Conservation (phyloP, 92 coral and sea anemone species). For the Actinostola sp. region DNA sequence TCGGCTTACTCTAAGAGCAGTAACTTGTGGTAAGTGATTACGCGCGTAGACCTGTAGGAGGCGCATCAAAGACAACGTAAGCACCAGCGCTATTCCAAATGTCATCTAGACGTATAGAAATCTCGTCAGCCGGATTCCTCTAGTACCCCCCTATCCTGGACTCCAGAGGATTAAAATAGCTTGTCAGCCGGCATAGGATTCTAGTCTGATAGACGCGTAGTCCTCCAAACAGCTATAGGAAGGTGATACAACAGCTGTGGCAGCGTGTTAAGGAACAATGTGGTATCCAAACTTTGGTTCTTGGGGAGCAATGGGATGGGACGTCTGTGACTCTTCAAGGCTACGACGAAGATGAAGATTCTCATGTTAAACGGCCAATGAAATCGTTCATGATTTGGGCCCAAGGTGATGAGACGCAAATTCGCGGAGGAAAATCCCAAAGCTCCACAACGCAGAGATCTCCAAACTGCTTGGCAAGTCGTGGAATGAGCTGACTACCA, state of each 20-base stretch:
- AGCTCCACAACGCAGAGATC: constrained; percentile 98
- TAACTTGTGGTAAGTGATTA: constrained; percentile 3
- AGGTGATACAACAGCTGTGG: constrained; percentile 22
- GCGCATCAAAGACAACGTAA: neutral
- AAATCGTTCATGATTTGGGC: constrained; percentile 99
- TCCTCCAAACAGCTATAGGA: constrained; percentile 27
- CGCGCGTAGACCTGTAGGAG: neutral
- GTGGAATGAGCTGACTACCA: constrained; percentile 98
- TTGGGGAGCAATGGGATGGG: constrained; percentile 66
- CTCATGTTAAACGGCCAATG: constrained; percentile 98
- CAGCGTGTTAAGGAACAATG: constrained; percentile 40
- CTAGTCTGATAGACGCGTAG: constrained; percentile 29
- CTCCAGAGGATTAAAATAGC: constrained; percentile 44
- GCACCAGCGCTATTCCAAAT: constrained; percentile 19
- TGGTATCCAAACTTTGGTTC: constrained; percentile 56
- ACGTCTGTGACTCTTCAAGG: constrained; percentile 55
- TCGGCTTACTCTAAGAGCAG: constrained; percentile 19
- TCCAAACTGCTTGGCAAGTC: constrained; percentile 97
- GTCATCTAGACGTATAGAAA: constrained; percentile 20
- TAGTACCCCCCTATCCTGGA: constrained; percentile 68
- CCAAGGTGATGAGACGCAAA: constrained; percentile 93
- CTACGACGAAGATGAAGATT: constrained; percentile 85
- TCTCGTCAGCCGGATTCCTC: constrained; percentile 45
- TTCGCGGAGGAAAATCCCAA: constrained; percentile 99
- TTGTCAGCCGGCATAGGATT: constrained; percentile 23